A percentile compares a stretch with the other conserved stretches of the same genome.
These are phyloP conservation scores for Oncorhynchus nerka DNA, from an alignment of 2,113 vertebrate species.

Conservation along the genomic window DNA sequence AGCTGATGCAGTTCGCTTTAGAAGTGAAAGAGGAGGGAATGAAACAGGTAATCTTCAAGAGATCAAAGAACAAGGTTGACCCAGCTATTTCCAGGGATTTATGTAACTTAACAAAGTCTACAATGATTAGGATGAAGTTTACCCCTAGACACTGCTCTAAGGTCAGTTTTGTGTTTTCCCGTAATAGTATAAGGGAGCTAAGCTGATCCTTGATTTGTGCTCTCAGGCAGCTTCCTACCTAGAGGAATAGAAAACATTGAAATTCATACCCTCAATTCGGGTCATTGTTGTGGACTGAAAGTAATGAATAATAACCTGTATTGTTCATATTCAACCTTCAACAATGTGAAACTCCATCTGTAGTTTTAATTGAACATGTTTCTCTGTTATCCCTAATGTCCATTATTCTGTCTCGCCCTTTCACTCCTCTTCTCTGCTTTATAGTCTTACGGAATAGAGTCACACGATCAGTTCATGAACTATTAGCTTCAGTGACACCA, in stretches of 20 bases:
- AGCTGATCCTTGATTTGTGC: too few relatives aligned
- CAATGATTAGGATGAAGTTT: constrained; percentile 39
- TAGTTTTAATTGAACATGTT: constrained; percentile 54
- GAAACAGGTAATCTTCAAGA: constrained; percentile 36
- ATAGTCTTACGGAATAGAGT: constrained; percentile 48
- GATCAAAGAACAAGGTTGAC: constrained; percentile 44
- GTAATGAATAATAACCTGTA: constrained; percentile 42
- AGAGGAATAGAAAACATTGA: not conserved
- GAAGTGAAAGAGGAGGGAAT: constrained; percentile 24
- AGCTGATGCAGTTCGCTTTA: constrained; percentile 8
- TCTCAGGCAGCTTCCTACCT: not conserved
- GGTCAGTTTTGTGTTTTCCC: too few relatives aligned
- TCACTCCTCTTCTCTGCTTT: constrained; percentile 49
- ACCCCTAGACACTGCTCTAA: not conserved
- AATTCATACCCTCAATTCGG: not conserved
- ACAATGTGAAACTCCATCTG: constrained; percentile 49
- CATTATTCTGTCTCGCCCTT: constrained; percentile 45
- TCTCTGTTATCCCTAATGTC: constrained; percentile 47
- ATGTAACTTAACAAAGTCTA: constrained; percentile 22
- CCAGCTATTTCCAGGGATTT: constrained; percentile 25
- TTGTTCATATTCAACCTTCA: constrained; percentile 15
- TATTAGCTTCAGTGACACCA: constrained; percentile 55
- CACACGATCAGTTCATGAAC: constrained; percentile 68
- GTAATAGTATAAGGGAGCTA: too few relatives aligned
- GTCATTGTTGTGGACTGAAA: constrained; percentile 34